A percentile compares a stretch with the other conserved stretches of the same genome.
phyloP scores from a whole-genome alignment of 2,113 vertebrate genomes.

The Colaptes auratus region DNA sequence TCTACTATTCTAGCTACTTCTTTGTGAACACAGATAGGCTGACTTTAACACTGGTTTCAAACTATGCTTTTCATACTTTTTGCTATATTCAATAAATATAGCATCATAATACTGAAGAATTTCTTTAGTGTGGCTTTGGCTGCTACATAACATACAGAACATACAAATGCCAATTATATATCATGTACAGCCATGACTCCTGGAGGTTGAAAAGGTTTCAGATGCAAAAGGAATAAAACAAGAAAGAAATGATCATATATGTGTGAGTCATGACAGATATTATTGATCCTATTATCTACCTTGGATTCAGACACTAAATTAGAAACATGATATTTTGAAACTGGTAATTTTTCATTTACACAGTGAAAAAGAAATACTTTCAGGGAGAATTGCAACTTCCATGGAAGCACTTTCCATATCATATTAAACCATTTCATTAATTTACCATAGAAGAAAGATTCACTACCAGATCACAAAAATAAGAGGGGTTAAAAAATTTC shows the following conservation, averaged over 20 bases:
- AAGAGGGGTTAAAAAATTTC: not conserved
- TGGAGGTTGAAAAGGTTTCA: not conserved
- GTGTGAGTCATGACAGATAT: not conserved
- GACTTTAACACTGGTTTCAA: not conserved
- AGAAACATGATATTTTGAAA: not conserved
- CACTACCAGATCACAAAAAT: not conserved
- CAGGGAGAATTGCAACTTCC: not conserved
- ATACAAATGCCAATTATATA: not conserved
- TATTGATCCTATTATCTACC: not conserved
- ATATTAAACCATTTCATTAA: not conserved
- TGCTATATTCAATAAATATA: not conserved
- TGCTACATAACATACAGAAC: not conserved
- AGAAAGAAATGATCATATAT: not conserved
- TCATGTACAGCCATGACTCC: not conserved
- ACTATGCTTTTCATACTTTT: not conserved
- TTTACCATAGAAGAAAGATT: not conserved
- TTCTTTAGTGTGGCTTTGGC: not conserved
- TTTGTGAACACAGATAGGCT: not conserved
- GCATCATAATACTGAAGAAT: too few relatives aligned
- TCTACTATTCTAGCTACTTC: not conserved
- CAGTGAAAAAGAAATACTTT: not conserved
- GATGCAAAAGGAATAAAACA: not conserved
- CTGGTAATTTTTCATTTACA: not conserved
- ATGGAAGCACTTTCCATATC: not conserved
- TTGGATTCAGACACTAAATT: not conserved